A percentile compares a stretch with the other conserved stretches of the same genome.
phyloP scores from a whole-genome alignment of 64 coral and sea anemone species.

The Montipora sp. region DNA sequence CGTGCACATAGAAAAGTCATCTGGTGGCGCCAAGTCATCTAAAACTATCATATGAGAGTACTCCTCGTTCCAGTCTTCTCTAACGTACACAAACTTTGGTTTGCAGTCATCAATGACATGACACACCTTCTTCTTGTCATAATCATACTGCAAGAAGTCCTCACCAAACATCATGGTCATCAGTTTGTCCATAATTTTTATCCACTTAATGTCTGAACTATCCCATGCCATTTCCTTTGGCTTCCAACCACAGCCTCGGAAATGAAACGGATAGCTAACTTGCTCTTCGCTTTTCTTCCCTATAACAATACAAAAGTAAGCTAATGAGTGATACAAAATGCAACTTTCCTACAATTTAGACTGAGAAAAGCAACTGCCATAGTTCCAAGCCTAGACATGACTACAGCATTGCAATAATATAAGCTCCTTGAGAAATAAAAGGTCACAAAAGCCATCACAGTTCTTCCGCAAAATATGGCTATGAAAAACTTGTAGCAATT shows the following conservation, averaged over 20 bases:
- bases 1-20: background rate
- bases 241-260: slow-evolving; percentile 64
- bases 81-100: slow-evolving; percentile 35
- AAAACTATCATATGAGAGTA: slow-evolving; percentile 3
- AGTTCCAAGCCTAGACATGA: too few species aligned
- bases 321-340: background rate
- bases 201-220: slow-evolving; percentile 35
- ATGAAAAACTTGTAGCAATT: background rate
- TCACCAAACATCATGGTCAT: slow-evolving; percentile 56
- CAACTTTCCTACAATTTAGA: background rate
- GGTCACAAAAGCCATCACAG: too few species aligned
- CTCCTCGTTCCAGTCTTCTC: slow-evolving; percentile 47
- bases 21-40: background rate
- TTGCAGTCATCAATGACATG: background rate
- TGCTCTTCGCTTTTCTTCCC: slow-evolving; percentile 7
- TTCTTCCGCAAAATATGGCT: too few species aligned
- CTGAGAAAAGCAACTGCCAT: too few species aligned
- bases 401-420: too few species aligned
- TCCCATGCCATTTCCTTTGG: slow-evolving; percentile 28
- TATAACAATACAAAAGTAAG: background rate
- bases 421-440: too few species aligned
- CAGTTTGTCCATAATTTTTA: slow-evolving; percentile 56
- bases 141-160: slow-evolving; percentile 50
- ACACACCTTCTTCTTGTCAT: slow-evolving; percentile 36
- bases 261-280: slow-evolving; percentile 22